A percentile compares a stretch with the other conserved stretches of the same genome.
Evolutionary conservation across 1,140 invertebrate species (phyloP).

Genomic region (Tribolium madens): DNA sequence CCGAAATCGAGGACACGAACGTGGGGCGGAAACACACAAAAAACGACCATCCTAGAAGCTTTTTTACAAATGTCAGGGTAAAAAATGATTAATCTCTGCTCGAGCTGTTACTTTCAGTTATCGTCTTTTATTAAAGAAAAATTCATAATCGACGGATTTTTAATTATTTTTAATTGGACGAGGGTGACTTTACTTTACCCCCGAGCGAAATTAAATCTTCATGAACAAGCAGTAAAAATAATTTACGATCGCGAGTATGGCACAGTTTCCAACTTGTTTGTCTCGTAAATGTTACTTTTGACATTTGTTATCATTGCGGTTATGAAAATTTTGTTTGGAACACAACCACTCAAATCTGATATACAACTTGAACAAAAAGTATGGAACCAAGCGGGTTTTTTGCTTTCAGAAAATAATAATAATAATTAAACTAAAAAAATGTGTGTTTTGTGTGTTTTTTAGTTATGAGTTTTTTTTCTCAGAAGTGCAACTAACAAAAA

Average conservation of each 20-base stretch:
- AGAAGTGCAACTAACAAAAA: too few relatives aligned
- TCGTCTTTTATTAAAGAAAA: neutral
- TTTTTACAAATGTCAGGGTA: neutral
- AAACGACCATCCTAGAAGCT: constrained; percentile 8
- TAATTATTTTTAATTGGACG: neutral
- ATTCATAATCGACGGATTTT: neutral
- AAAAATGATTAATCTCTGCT: constrained; percentile 23
- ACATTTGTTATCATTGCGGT: neutral
- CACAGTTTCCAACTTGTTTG: neutral
- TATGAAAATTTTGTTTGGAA: neutral
- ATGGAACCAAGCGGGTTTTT: too few relatives aligned
- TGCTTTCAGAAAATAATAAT: too few relatives aligned
- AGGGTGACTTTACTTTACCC: neutral
- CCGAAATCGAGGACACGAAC: constrained; percentile 5
- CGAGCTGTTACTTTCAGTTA: neutral
- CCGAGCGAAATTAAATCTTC: neutral
- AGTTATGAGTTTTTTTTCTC: too few relatives aligned
- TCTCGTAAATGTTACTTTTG: constrained; percentile 11
- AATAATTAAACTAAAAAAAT: too few relatives aligned
- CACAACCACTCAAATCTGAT: too few relatives aligned
- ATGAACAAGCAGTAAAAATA: constrained; percentile 7
- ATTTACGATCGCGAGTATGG: neutral
- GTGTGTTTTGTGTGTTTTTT: too few relatives aligned
- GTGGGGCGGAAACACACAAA: constrained; percentile 24
- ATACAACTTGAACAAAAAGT: too few relatives aligned